Base-by-base conservation (phyloP, 2,888 invertebrate genomes). In the Chrysotoxum bicinctum region DNA sequence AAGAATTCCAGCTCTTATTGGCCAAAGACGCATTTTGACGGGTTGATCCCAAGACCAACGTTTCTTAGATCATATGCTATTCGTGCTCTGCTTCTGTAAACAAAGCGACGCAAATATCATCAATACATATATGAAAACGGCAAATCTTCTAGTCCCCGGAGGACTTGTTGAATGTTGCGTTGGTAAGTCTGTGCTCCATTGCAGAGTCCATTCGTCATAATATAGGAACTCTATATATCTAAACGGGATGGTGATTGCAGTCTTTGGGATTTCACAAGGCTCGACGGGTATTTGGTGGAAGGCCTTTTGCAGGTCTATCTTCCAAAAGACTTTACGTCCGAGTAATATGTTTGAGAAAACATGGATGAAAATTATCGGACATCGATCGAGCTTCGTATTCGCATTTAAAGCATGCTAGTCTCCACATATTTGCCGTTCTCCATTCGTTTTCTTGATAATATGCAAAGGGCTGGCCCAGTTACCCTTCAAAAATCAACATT, bases 201-300 rank as follows among this genome's bases (percentile, higher is more conserved):
- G 14, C 14, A 5, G 14, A 37, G 37, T 5, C 37, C 37, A 3
- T 37, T 37, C 32, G 32, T 32, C 10, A 32, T 32, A 32, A 2
- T n/a, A 10, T 10, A 37, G 12, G 4, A 37, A 37, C 14, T 37
- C 37, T n/a, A 64, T 43, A 4, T 83, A 40, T 9, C 84, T 83
- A 56, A 87, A 91, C 0, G 90, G 90, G 0, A 90, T 91, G 0
- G 79, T 89, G 4, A 91, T 89, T 0, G 90, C 91, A 2, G 90
- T 90, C 14, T 66, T 69, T 7, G 68, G 86, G 4, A 90, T 83
- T 73, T 90, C 89, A 1, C 80, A 87, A 1, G 81, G 77, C 16
- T 66, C 66, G 3, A 66, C 21, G 3, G 50, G 50, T 66, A 66
- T 48, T 66, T 50, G 32, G 1, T 58, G 64, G 5, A 90, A 87